Evolutionary conservation across 2,113 vertebrate species (phyloP).

Genomic region (Cercocebus atys): DNA sequence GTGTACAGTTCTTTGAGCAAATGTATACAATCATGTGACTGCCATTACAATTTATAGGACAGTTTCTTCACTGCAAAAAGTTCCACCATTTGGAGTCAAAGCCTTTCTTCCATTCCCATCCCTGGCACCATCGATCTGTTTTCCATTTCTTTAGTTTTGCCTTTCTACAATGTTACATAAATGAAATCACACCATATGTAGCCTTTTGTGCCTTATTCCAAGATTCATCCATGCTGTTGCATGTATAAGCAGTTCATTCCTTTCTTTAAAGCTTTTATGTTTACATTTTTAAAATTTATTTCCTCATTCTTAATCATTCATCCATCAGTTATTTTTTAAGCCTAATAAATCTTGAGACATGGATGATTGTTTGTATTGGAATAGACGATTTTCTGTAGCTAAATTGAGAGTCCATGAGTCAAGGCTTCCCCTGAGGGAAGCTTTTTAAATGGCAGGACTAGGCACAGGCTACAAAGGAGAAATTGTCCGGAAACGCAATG

Average conservation of each 20-base stretch:
- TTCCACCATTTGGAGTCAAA: not conserved
- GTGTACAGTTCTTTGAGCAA: not conserved
- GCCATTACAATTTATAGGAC: not conserved
- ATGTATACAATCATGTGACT: not conserved
- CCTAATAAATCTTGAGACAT: not conserved
- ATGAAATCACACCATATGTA: not conserved
- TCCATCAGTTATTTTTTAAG: constrained; percentile 27
- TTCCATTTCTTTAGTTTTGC: not conserved
- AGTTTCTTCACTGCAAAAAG: not conserved
- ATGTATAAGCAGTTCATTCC: not conserved
- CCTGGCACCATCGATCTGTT: not conserved
- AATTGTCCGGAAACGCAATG: constrained; percentile 55
- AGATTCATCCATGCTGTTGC: not conserved
- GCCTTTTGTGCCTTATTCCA: not conserved
- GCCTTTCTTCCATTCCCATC: not conserved
- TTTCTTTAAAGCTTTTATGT: not conserved
- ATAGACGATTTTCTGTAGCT: constrained; percentile 53
- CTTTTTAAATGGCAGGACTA: constrained; percentile 27
- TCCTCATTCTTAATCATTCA: not conserved
- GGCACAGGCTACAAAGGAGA: constrained; percentile 39
- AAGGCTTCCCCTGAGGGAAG: constrained; percentile 42
- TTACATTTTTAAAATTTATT: not conserved
- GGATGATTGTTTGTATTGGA: constrained; percentile 42
- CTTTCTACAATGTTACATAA: not conserved
- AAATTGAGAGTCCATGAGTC: constrained; percentile 61